These are phyloP conservation scores for Pangasianodon gigas DNA, from an alignment of 2,113 vertebrate genomes.

Conservation along the genomic window DNA sequence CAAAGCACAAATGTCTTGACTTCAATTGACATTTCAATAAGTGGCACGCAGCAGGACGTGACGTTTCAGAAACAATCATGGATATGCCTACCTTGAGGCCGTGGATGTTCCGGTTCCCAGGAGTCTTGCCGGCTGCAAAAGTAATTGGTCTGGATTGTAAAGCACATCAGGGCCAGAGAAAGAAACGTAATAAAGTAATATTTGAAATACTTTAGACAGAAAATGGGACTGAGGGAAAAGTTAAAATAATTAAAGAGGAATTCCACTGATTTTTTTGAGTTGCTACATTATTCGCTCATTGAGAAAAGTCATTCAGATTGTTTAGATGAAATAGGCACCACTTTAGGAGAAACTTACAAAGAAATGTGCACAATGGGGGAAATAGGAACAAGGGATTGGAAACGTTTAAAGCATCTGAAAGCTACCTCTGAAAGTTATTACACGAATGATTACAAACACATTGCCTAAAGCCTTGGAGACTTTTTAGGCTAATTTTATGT, in stretches of 20 bases:
- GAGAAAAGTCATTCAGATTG: not conserved
- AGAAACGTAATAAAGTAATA: conserved; percentile 92
- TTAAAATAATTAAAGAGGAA: conserved; percentile 64
- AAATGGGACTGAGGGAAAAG: conserved; percentile 90
- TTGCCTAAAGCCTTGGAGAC: conserved; percentile 23
- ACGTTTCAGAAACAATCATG: conserved; percentile 99
- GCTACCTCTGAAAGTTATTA: conserved; percentile 16
- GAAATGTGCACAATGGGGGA: not conserved
- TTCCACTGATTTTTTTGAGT: not conserved
- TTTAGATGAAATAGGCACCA: not conserved
- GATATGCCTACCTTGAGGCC: conserved; percentile 99
- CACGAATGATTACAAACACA: conserved; percentile 23
- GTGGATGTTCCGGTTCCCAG: conserved; percentile 99
- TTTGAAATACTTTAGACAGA: conserved; percentile 79
- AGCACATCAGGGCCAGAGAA: conserved; percentile 96
- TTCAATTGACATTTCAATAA: conserved; percentile 99
- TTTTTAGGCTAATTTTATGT: conserved; percentile 29
- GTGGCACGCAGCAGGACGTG: conserved; percentile 96
- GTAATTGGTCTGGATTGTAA: conserved; percentile 99
- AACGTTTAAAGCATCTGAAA: not conserved
- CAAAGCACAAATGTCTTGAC: conserved; percentile 68
- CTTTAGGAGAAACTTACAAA: not conserved
- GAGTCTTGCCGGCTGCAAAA: conserved; percentile 99
- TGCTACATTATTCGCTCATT: not conserved
- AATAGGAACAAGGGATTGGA: conserved; percentile 3